phyloP scores from a whole-genome alignment of 2,888 invertebrate species.

The Apocheima hispidaria region DNA sequence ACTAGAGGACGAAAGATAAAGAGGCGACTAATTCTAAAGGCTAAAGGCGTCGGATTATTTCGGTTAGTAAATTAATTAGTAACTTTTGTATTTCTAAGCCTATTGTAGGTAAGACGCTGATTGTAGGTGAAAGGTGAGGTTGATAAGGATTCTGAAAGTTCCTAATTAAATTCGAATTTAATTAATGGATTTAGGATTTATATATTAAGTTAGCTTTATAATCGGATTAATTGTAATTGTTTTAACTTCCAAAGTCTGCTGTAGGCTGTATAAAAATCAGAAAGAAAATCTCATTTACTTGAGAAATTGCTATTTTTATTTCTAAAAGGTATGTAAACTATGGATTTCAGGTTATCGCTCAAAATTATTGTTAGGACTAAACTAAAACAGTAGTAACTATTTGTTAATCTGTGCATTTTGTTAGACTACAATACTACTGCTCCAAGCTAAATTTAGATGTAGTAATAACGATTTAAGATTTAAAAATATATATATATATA shows the following conservation, averaged over 20 bases:
- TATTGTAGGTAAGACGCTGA: slow-evolving; percentile 29
- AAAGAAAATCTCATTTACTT: not conserved
- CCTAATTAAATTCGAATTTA: slow-evolving; percentile 19
- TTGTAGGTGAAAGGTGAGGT: slow-evolving; percentile 20
- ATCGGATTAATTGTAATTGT: slow-evolving; percentile 5
- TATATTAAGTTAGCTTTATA: slow-evolving; percentile 3
- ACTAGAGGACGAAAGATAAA: slow-evolving; percentile 43
- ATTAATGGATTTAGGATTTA: slow-evolving; percentile 17
- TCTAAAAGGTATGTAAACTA: no score
- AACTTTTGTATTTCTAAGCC: slow-evolving; percentile 43
- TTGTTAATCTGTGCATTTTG: no score
- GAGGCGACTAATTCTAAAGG: slow-evolving; percentile 44
- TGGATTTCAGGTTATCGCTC: no score
- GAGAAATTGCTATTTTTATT: not conserved
- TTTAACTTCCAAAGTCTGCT: not conserved
- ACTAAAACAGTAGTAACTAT: no score
- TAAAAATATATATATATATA: no score
- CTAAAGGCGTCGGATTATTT: slow-evolving; percentile 46
- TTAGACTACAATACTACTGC: no score
- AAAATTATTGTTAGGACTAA: no score
- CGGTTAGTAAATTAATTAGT: slow-evolving; percentile 53
- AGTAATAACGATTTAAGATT: no score
- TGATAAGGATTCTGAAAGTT: slow-evolving; percentile 21
- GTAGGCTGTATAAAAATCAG: not conserved
- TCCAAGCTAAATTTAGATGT: no score